Evolutionary conservation across 2,797 vertebrate species (phyloP).

Genomic region (Sebastes jordani): DNA sequence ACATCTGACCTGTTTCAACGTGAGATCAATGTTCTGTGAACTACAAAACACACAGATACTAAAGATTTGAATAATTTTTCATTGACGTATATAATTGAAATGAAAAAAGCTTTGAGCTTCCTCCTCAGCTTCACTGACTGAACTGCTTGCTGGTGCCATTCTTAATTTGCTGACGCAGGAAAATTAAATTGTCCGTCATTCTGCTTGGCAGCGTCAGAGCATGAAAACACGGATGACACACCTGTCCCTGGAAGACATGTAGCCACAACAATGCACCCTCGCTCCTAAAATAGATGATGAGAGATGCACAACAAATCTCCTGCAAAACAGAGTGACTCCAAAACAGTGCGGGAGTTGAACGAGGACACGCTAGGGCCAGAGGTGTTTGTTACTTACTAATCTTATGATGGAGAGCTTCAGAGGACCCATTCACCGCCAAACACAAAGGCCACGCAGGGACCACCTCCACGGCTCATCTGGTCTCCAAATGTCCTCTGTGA

Average conservation of each 20-base stretch:
- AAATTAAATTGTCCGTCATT: constrained; percentile 38
- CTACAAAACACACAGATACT: no score
- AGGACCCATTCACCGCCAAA: constrained; percentile 22
- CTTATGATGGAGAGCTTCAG: constrained; percentile 31
- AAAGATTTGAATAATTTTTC: not conserved
- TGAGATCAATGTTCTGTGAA: not conserved
- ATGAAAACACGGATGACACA: constrained; percentile 53
- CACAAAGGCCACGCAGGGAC: constrained; percentile 39
- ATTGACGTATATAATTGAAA: not conserved
- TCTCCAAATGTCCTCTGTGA: constrained; percentile 57
- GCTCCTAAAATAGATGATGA: constrained; percentile 32
- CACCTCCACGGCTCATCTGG: constrained; percentile 55
- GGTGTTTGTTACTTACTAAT: constrained; percentile 34
- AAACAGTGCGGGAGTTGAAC: not conserved
- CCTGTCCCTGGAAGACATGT: constrained; percentile 39
- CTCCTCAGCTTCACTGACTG: not conserved
- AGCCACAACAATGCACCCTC: constrained; percentile 7
- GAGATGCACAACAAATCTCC: not conserved
- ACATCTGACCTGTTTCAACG: not conserved
- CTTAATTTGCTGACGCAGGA: constrained; percentile 55
- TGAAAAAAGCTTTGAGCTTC: not conserved
- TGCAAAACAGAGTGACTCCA: not conserved
- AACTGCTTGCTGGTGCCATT: constrained; percentile 18
- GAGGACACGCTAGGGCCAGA: not conserved
- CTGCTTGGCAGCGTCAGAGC: constrained; percentile 32